A percentile compares a stretch with the other conserved stretches of the same genome.
Conservation (phyloP, 2,113 vertebrate species). For the Thunnus thynnus region DNA sequence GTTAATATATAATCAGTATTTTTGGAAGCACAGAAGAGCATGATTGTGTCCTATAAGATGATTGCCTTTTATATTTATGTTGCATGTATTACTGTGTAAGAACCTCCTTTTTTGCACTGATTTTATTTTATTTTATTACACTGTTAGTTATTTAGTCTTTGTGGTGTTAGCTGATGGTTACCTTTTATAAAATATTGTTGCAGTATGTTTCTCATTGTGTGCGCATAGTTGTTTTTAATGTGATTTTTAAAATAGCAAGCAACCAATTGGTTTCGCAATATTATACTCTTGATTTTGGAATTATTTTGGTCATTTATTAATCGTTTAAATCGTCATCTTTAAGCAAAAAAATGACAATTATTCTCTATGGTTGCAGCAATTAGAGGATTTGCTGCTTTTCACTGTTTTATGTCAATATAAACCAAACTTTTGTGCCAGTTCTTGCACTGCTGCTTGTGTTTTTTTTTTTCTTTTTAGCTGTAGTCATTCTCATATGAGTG, state of each 20-base stretch:
- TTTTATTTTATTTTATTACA: not conserved
- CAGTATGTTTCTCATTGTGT: not conserved
- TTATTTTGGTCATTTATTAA: too few relatives aligned
- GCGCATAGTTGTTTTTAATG: not conserved
- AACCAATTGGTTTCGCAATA: too few relatives aligned
- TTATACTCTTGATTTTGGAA: too few relatives aligned
- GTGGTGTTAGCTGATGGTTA: not conserved
- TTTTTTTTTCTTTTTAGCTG: slow-evolving; percentile 23
- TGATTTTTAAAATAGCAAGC: not conserved
- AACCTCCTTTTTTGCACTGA: not conserved
- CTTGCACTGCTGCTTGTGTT: not conserved
- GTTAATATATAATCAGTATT: not conserved
- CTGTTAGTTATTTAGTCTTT: not conserved
- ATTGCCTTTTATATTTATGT: not conserved
- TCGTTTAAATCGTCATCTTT: too few relatives aligned
- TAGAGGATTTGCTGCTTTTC: too few relatives aligned
- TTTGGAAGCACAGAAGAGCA: not conserved
- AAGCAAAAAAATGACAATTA: too few relatives aligned
- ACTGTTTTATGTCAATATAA: too few relatives aligned
- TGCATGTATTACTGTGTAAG: not conserved
- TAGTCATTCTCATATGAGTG: slow-evolving; percentile 1
- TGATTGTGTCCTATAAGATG: not conserved
- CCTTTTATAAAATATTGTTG: not conserved
- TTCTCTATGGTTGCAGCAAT: too few relatives aligned
- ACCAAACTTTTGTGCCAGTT: not conserved